Evolutionary conservation across 1,140 invertebrate genomes (phyloP), one percentile per base, ranked within the genome.

Genomic region (Carposina sasakii): DNA sequence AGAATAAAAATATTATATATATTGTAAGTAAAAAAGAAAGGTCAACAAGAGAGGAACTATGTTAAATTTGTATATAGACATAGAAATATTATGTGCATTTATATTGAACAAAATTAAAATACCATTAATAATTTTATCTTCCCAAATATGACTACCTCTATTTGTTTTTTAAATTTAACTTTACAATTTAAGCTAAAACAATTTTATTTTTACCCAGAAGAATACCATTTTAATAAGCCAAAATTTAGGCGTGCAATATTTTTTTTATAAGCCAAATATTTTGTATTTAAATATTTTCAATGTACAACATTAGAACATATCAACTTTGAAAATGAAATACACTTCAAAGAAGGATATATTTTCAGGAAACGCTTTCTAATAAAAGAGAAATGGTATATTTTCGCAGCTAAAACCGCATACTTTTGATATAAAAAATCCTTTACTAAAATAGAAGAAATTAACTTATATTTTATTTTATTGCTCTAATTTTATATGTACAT

Each of bases 31-130:
- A 67, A 69, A 73, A 70, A 50, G 69, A 78, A 78, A 79, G 78
- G 78, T 82, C 78, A 79, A 76, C 70, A 79, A 72, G 76, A 79
- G 76, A 78, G 76, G 75, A 79, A 79, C 67, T 78, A 81, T 76
- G 71, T 54, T 72, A 66, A 71, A 75, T 73, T 70, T 79, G 74
- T 74, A 79, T 60, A 78, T 67, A 74, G 55, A 65, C 71, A 48
- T 70, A 72, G 68, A 46, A 57, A 67, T 64, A 70, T 12, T 39
- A 20, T 39, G n/a, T 20, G 9, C 36, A 39, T 21, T 39, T 20
- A 21, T 4, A 10, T 33, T n/a, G 31, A n/a, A 33, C 9, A 13
- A n/a, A n/a, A 33, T n/a, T n/a, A 33, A 33, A 34, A 21, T 21
- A 21, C 17, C 36, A 21, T n/a, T 21, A 39, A 39, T 39, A 39